phyloP scores from a whole-genome alignment of 2,797 vertebrate species.

The Anguilla megastoma region DNA sequence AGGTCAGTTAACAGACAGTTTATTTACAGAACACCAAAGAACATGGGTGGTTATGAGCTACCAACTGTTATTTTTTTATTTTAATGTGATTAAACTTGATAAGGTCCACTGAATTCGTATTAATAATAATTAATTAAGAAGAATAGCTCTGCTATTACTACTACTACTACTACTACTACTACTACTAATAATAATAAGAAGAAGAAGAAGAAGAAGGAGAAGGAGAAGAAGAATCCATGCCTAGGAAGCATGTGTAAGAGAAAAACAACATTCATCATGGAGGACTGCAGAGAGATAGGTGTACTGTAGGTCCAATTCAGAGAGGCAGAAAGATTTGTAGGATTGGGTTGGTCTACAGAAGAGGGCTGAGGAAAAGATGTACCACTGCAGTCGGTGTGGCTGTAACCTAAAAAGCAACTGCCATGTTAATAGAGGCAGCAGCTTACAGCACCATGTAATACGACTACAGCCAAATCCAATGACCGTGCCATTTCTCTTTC shows the following conservation, averaged over 20 bases:
- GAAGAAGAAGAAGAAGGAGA: too few species aligned
- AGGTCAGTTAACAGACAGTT: conserved; percentile 18
- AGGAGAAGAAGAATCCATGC: too few species aligned
- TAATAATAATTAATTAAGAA: too few species aligned
- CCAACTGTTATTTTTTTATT: neutral
- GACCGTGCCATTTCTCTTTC: neutral
- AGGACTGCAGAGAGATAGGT: too few species aligned
- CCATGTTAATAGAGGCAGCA: conserved; percentile 31
- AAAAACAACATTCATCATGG: too few species aligned
- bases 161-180: too few species aligned
- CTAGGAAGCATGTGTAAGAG: too few species aligned
- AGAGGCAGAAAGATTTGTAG: too few species aligned
- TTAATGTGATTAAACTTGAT: neutral
- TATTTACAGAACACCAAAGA: neutral
- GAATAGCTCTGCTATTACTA: neutral
- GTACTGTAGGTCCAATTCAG: too few species aligned
- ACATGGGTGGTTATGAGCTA: neutral
- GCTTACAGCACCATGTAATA: neutral
- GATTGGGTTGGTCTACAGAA: too few species aligned
- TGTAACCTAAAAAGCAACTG: conserved; percentile 46
- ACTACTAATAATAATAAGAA: too few species aligned
- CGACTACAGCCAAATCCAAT: neutral
- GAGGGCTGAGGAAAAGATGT: neutral
- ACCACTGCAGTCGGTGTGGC: neutral
- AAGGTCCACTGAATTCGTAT: too few species aligned